phyloP scores from a whole-genome alignment of 2,113 vertebrate genomes.

The Malurus elegans region DNA sequence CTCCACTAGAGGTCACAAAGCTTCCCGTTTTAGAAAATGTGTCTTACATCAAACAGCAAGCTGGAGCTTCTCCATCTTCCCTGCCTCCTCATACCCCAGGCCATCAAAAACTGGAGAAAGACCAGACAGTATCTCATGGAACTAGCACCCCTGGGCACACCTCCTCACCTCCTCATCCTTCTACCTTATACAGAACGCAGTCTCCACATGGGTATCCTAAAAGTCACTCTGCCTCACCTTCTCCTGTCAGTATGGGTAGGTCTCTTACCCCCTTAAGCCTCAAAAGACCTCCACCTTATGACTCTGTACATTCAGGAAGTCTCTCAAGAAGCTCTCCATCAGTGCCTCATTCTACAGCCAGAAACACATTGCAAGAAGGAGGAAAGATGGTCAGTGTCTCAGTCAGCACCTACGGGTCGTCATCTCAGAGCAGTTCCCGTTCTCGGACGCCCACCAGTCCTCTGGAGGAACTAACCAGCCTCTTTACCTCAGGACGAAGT shows the following conservation, averaged over 20 bases:
- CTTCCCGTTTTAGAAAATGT: slow-evolving; percentile 87
- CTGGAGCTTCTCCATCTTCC: slow-evolving; percentile 79
- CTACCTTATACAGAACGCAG: slow-evolving; percentile 86
- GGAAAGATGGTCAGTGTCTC: slow-evolving; percentile 82
- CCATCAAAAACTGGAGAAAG: slow-evolving; percentile 83
- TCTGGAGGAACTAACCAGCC: slow-evolving; percentile 87
- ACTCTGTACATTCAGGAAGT: slow-evolving; percentile 85
- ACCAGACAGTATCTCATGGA: slow-evolving; percentile 78
- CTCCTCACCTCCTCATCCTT: slow-evolving; percentile 89
- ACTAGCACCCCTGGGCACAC: slow-evolving; percentile 81
- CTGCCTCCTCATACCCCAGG: slow-evolving; percentile 80
- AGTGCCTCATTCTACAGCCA: slow-evolving; percentile 82
- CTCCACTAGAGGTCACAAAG: slow-evolving; percentile 90
- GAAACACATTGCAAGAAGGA: slow-evolving; percentile 85
- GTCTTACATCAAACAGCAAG: slow-evolving; percentile 81
- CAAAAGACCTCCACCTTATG: slow-evolving; percentile 94
- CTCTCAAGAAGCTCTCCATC: slow-evolving; percentile 89
- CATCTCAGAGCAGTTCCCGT: slow-evolving; percentile 83
- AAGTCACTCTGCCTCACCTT: slow-evolving; percentile 92
- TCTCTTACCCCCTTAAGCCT: slow-evolving; percentile 89
- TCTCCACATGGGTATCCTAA: slow-evolving; percentile 88
- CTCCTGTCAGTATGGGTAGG: slow-evolving; percentile 90
- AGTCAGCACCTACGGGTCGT: slow-evolving; percentile 79
- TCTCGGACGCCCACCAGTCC: slow-evolving; percentile 93
- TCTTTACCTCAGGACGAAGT: slow-evolving; percentile 86